Base-by-base conservation (phyloP, 1,140 invertebrate species). In the Habropoda laboriosa region DNA sequence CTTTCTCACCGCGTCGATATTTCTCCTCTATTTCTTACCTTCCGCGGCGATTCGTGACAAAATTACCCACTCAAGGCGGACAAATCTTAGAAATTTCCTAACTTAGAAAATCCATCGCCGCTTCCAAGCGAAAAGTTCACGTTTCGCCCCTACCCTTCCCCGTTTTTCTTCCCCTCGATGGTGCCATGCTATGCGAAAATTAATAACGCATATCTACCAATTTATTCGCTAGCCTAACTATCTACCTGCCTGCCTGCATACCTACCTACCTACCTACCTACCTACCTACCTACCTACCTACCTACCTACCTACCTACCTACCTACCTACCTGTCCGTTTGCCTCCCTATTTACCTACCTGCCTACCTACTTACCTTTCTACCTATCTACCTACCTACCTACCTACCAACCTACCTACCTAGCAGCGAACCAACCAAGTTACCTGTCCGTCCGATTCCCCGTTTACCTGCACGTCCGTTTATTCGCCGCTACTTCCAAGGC, bases 301-400 rank as follows among this genome's bases (percentile, higher is more conserved):
- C 55, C 55, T 78, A 12, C 67, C 66, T 78, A 35, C 32, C 16
- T 77, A 68, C 53, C 53, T 77, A 53, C 75, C 66, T 77, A 18
- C 53, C 71, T 51, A 10, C 58, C 66, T 77, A 60, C 75, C 27
- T 77, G 58, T 42, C 40, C 70, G 21, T 30, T 35, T 79, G 45
- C 45, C 77, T 73, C 63, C 58, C 77, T 63, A 73, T 47, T 70
- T 73, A 79, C 68, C 77, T 55, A 63, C 27, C 70, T 49, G 49
- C 70, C 70, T 60, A 72, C 55, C 70, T 60, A 38, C 55, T 51
- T 74, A 8, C 58, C 72, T 74, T 6, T 47, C 71, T 74, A 47
- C 21, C 10, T 73, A 60, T 42, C 57, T 73, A 55, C n/a, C 68
- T 73, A 18, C 57, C 71, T 61, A 16, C 57, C 71, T 73, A 61